Evolutionary conservation across 2,113 vertebrate species (phyloP), one percentile per base, ranked within the genome.

Genomic region (Gobiocypris rarus): DNA sequence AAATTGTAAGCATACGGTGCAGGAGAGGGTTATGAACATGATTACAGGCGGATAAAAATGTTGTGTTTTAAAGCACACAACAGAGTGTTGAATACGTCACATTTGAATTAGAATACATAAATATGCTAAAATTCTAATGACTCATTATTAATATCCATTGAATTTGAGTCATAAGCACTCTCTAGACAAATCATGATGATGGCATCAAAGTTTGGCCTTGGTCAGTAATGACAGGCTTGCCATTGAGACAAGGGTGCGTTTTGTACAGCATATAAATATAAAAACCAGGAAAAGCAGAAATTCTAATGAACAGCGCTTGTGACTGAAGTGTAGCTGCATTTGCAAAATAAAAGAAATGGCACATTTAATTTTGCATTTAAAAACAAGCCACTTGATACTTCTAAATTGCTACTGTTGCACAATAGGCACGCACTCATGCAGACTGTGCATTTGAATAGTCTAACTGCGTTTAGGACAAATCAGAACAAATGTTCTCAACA

Each of bases 1-100:
- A 96, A 95, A 97, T 96, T 97, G 96, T 97, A 96, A 96, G 95
- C 95, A 95, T 97, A 96, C 96, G 95, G 97, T 96, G 96, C 96
- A 96, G 95, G 95, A 93, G 86, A 94, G 94, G 93, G 95, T 95
- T 94, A 94, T 95, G 94, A 94, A 92, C 95, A 95, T 94, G 95
- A 96, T 95, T 96, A 94, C 92, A 94, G 94, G 94, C 93, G 94
- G 96, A 95, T 95, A 94, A 95, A 97, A 96, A 96, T 93, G 96
- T 96, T 96, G 95, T 50, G 70, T 83, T 67, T 80, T 65, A 79
- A 79, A 24, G 24, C 58, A 28, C 41, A 65, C 24, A 19, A 19
- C 59, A 34, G 43, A 22, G 17, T 80, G 59, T 80, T 48, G 59
- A 80, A 63, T 65, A 50, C 93, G 94, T 95, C 92, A 93, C 89